Evolutionary conservation across 2,888 invertebrate genomes (phyloP), one percentile per base, ranked within the genome.

Genomic region (Mongoloraphidia duomilia): DNA sequence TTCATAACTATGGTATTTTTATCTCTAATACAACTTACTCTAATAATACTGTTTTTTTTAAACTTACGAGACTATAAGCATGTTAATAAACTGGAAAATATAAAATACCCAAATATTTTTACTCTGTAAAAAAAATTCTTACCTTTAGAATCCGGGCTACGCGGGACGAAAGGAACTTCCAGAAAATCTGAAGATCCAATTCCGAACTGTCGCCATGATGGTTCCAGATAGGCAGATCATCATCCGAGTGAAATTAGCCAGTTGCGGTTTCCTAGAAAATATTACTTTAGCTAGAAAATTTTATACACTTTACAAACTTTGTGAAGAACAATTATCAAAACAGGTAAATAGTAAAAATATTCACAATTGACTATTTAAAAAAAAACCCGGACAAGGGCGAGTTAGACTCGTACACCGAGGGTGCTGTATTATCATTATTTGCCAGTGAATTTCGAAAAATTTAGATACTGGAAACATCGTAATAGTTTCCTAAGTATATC

Each of bases 151-250:
- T 74, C 95, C 95, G 12, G 95, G 95, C 1, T 96, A 96, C 63
- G 95, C 95, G 34, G 95, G 95, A 1, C 80, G 96, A 49, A 95
- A 95, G 61, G 95, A 95, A 65, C 67, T 96, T 44, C 96, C 96
- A 0, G 96, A 96, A 70, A 96, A 96, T 70, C 73, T 96, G 56
- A 96, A 96, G 73, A 93, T 96, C 59, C 95, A 96, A 68, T 96
- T 96, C 68, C 81, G 96, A 48, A 94, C 94, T 0, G 95, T 96
- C 0, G 93, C 96, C 40, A 96, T 96, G 96, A 95, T 96, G 95
- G 95, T 96, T 12, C 95, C 96, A 0, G 96, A 96, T 66, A 72
- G 95, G 51, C 95, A 94, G 69, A 96, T 96, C 61, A 96, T 96
- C 60, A 96, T 96, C 56, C 74, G 95, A 54, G 96, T 96, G 1